Evolutionary conservation across 2,113 vertebrate species (phyloP).

Genomic region (Corythornis vintsioides): DNA sequence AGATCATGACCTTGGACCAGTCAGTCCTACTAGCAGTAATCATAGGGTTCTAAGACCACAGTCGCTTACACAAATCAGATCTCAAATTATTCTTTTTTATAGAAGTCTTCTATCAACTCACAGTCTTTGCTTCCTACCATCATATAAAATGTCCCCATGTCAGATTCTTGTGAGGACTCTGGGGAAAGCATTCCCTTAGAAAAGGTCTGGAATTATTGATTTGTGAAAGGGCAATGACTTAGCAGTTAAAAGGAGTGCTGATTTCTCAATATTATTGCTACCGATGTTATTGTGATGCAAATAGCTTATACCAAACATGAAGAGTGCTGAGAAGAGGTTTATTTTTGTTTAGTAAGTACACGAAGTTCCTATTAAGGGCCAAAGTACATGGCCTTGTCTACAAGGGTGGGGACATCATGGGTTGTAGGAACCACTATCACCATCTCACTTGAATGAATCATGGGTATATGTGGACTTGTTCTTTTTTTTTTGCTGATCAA

Average conservation of each 20-base stretch:
- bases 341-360: constrained; percentile 10
- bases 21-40: background rate
- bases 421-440: background rate
- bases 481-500: background rate
- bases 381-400: background rate
- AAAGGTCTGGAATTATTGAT: background rate
- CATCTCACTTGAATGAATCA: background rate
- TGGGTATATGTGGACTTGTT: background rate
- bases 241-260: background rate
- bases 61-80: background rate
- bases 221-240: background rate
- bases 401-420: background rate
- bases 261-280: background rate
- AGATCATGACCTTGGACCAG: background rate
- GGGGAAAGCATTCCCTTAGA: background rate
- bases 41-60: background rate
- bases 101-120: background rate
- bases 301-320: background rate
- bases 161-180: background rate
- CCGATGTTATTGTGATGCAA: constrained; percentile 2
- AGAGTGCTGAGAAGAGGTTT: background rate
- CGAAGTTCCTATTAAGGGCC: background rate
- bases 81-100: background rate
- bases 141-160: background rate
- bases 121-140: background rate